Evolutionary conservation across 2,797 vertebrate species (phyloP).

Genomic region (Sciurus carolinensis): DNA sequence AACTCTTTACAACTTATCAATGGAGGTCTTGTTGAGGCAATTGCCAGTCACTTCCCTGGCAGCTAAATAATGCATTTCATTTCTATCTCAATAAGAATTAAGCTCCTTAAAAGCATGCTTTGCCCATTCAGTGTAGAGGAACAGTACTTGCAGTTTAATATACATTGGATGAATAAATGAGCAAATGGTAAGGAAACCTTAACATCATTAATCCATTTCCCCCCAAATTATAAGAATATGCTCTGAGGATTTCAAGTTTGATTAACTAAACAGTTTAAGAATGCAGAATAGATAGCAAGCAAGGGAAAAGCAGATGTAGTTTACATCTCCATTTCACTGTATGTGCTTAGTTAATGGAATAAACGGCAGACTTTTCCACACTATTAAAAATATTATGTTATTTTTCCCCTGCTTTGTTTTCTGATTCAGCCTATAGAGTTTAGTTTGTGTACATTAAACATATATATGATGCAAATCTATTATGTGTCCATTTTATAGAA

Average conservation of each 20-base stretch:
- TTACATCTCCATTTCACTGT: not conserved
- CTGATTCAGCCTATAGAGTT: not conserved
- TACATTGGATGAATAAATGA: slow-evolving; percentile 27
- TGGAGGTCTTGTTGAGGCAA: not conserved
- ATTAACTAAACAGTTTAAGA: not conserved
- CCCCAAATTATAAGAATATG: slow-evolving; percentile 40
- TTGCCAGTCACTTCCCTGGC: slow-evolving; percentile 22
- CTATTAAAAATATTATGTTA: slow-evolving; percentile 45
- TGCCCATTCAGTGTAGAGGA: not conserved
- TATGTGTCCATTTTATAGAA: not conserved
- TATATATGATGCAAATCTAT: not conserved
- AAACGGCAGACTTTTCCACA: not conserved
- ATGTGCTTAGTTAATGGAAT: not conserved
- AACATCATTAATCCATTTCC: slow-evolving; percentile 8
- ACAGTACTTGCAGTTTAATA: not conserved
- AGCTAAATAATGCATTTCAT: slow-evolving; percentile 46
- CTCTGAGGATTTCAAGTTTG: not conserved
- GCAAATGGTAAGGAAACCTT: slow-evolving; percentile 14
- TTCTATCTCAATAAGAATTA: slow-evolving; percentile 38
- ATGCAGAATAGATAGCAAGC: slow-evolving; percentile 32
- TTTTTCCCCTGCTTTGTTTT: not conserved
- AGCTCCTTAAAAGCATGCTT: not conserved
- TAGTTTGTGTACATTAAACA: slow-evolving; percentile 17
- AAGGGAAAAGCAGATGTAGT: not conserved
- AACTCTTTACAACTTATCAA: slow-evolving; percentile 56